Percentiles rank a stretch among this genome's conserved stretches.
phyloP scores from a whole-genome alignment of 2,888 invertebrate genomes.

The Zygothrica quintamaculata region DNA sequence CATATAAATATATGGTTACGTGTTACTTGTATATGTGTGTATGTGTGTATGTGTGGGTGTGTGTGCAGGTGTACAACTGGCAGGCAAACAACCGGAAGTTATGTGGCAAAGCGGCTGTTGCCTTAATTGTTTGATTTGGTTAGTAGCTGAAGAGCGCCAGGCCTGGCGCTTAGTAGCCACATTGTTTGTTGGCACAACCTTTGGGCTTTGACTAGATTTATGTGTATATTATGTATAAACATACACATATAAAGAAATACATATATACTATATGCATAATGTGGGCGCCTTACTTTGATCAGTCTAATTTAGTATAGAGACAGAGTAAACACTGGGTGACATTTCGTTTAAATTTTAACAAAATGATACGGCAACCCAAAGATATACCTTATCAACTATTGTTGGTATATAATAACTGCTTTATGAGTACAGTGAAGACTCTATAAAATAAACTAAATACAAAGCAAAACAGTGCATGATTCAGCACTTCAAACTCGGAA shows the following conservation, averaged over 20 bases:
- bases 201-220: conserved; percentile 24
- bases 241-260: too few species aligned
- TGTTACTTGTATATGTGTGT: conserved; percentile 15
- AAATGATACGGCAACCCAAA: too few species aligned
- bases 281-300: background rate
- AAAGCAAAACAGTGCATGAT: too few species aligned
- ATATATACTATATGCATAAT: background rate
- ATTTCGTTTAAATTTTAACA: too few species aligned
- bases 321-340: too few species aligned
- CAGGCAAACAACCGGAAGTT: conserved; percentile 66
- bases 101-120: conserved; percentile 46
- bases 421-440: too few species aligned
- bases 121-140: conserved; percentile 72
- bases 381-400: too few species aligned
- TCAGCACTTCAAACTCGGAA: too few species aligned
- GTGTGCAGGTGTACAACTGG: conserved; percentile 15
- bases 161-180: conserved; percentile 17
- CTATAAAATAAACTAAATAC: too few species aligned
- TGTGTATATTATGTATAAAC: conserved; percentile 14
- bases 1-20: conserved; percentile 57
- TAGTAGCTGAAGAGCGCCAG: background rate
- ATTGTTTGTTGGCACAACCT: conserved; percentile 34
- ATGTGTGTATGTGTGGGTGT: conserved; percentile 2
- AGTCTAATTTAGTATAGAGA: too few species aligned
- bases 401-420: too few species aligned